These are phyloP conservation scores for Oryzias sinensis DNA, from an alignment of 2,797 vertebrate species.

Conservation along the genomic window DNA sequence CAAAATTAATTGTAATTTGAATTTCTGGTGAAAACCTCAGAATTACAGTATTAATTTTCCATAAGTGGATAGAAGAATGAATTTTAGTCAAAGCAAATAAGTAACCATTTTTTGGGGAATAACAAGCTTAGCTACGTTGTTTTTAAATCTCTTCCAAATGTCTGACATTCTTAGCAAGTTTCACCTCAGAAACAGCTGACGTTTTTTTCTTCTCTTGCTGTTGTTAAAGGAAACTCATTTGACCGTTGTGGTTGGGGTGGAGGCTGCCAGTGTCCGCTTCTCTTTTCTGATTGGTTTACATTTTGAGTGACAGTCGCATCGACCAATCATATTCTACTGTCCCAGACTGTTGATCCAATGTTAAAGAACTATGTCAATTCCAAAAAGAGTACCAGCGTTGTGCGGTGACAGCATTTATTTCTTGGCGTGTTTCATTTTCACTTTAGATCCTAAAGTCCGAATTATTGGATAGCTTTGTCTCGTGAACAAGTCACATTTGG, in stretches of 20 bases:
- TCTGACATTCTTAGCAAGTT: too few relatives aligned
- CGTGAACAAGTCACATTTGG: neutral
- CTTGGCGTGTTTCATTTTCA: constrained; percentile 41
- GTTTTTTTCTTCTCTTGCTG: neutral
- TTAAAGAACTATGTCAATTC: constrained; percentile 58
- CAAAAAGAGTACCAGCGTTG: constrained; percentile 49
- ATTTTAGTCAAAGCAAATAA: too few relatives aligned
- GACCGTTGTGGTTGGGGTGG: neutral
- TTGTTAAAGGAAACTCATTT: constrained; percentile 3
- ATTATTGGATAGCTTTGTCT: neutral
- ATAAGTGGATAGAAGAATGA: too few relatives aligned
- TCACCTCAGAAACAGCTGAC: too few relatives aligned
- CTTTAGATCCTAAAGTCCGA: constrained; percentile 4
- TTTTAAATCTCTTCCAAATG: too few relatives aligned
- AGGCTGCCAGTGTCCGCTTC: neutral
- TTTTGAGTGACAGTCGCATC: constrained; percentile 1
- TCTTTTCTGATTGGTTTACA: constrained; percentile 58
- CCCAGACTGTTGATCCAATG: constrained; percentile 39
- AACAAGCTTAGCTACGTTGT: too few relatives aligned
- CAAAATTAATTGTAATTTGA: too few relatives aligned
- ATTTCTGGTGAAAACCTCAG: too few relatives aligned
- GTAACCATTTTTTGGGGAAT: too few relatives aligned
- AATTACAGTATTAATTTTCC: too few relatives aligned
- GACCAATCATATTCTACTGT: constrained; percentile 63
- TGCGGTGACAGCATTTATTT: constrained; percentile 37